These are phyloP conservation scores for Apodemus sylvaticus DNA, from an alignment of 2,113 vertebrate genomes.

Conservation along the genomic window DNA sequence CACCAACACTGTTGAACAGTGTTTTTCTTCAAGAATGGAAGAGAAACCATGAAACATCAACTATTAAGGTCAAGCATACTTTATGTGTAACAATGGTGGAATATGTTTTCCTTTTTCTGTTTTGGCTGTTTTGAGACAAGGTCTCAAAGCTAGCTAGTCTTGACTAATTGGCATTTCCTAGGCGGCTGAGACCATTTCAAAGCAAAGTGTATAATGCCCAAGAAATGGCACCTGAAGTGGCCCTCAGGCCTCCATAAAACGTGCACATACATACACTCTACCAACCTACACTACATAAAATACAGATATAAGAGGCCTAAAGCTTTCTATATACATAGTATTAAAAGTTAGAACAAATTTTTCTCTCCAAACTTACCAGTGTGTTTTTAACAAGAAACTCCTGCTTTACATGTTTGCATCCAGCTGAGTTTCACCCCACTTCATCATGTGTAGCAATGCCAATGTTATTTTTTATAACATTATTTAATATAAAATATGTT, in stretches of 20 bases:
- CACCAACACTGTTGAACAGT: neutral
- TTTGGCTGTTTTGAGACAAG: neutral
- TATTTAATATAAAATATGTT: too few relatives aligned
- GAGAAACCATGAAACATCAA: neutral
- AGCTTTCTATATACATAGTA: constrained; percentile 66
- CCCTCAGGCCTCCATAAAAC: neutral
- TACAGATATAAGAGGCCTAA: neutral
- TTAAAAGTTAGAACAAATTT: constrained; percentile 77
- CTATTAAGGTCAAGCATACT: neutral
- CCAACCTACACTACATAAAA: neutral
- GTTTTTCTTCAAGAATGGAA: neutral
- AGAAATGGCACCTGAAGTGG: neutral
- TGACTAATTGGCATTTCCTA: neutral
- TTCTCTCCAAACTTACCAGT: constrained; percentile 36
- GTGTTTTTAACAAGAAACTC: constrained; percentile 74
- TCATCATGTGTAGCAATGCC: constrained; percentile 41
- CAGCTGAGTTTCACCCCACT: constrained; percentile 30
- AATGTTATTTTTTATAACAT: constrained; percentile 61
- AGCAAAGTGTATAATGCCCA: neutral
- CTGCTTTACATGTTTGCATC: constrained; percentile 47
- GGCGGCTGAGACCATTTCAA: neutral
- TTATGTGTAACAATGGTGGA: neutral
- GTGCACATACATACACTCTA: too few relatives aligned
- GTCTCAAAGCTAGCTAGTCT: neutral
- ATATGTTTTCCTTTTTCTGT: neutral